phyloP scores from a whole-genome alignment of 2,113 vertebrate species.

The Mohoua ochrocephala region DNA sequence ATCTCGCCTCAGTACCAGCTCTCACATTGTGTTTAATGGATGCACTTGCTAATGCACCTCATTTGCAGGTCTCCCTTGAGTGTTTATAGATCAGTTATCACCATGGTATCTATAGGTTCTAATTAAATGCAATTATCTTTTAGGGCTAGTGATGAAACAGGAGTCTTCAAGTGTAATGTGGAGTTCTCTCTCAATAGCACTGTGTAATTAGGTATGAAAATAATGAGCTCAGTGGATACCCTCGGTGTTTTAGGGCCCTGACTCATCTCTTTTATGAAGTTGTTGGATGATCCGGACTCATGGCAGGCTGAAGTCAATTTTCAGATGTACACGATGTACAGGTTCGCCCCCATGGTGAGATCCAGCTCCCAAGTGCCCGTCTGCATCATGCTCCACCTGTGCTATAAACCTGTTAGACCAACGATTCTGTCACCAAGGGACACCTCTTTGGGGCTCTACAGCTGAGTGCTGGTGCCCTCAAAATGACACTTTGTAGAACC shows the following conservation, averaged over 20 bases:
- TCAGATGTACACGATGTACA: not conserved
- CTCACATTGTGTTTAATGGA: not conserved
- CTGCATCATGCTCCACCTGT: not conserved
- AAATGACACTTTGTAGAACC: not conserved
- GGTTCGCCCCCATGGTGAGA: not conserved
- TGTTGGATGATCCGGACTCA: not conserved
- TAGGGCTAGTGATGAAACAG: not conserved
- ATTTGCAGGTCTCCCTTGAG: not conserved
- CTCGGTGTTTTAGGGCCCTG: constrained; percentile 4
- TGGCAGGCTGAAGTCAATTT: not conserved
- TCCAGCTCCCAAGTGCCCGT: not conserved
- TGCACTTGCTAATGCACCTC: not conserved
- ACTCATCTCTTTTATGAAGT: constrained; percentile 30
- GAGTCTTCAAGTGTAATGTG: not conserved
- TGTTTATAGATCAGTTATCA: constrained; percentile 1
- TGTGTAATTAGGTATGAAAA: constrained; percentile 29
- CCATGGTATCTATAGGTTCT: not conserved
- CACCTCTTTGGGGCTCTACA: not conserved
- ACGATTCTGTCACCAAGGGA: not conserved
- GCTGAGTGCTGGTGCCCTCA: not conserved
- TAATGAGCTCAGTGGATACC: constrained; percentile 13
- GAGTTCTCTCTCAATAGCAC: constrained; percentile 22
- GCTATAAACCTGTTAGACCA: not conserved
- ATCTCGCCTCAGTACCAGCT: not conserved
- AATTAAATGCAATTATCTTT: constrained; percentile 20